These are phyloP conservation scores for Lycaon pictus DNA, from an alignment of 2,113 vertebrate genomes.

Conservation along the genomic window DNA sequence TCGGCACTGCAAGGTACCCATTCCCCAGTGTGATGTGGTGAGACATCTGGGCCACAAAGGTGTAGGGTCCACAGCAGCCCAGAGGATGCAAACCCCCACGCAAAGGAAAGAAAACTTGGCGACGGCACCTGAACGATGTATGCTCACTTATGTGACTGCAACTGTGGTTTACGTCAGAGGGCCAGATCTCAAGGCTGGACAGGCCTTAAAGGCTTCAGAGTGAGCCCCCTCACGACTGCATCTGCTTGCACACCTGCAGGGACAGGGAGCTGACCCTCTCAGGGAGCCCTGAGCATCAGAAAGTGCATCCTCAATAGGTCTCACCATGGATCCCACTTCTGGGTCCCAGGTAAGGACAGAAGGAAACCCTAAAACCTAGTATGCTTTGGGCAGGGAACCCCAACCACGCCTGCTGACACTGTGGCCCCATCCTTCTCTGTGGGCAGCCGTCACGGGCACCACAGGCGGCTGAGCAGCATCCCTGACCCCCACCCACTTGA, in stretches of 20 bases:
- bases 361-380: background rate
- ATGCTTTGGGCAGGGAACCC: background rate
- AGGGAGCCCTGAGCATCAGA: background rate
- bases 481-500: background rate
- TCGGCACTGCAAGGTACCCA: background rate
- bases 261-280: background rate
- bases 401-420: accelerated
- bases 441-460: background rate
- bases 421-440: accelerated
- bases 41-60: background rate
- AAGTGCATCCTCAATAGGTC: background rate
- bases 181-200: background rate
- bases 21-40: accelerated
- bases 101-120: background rate
- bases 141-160: accelerated
- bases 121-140: background rate
- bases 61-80: background rate
- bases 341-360: background rate
- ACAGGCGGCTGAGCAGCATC: background rate
- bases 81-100: accelerated
- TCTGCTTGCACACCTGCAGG: background rate
- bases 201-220: background rate
- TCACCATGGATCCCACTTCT: background rate
- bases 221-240: background rate
- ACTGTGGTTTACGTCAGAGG: background rate